Percentiles rank a stretch among this genome's conserved stretches.
Conservation (phyloP, 2,113 vertebrate species). For the Polypterus senegalus region DNA sequence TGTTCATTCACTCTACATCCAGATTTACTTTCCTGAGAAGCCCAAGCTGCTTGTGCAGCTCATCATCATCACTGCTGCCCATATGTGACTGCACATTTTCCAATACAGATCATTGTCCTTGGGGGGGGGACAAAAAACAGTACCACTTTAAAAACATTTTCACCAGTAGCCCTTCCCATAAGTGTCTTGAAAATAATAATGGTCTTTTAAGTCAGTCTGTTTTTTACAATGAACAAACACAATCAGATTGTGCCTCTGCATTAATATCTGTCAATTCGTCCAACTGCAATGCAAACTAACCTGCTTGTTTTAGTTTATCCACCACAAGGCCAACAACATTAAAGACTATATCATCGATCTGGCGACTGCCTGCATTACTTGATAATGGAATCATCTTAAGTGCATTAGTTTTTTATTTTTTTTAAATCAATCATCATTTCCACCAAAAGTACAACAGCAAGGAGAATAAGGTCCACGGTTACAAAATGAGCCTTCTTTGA, state of each 20-base stretch:
- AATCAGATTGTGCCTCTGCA: neutral
- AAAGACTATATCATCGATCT: constrained; percentile 1
- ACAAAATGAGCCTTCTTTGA: constrained; percentile 8
- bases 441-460: neutral
- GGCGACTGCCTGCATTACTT: neutral
- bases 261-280: constrained; percentile 2
- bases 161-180: too few relatives aligned
- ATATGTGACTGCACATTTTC: too few relatives aligned
- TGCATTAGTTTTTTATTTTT: neutral
- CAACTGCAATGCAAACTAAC: constrained; percentile 1
- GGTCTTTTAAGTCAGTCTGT: too few relatives aligned
- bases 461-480: constrained; percentile 9
- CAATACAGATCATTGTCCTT: too few relatives aligned
- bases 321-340: constrained; percentile 4
- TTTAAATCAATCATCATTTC: constrained; percentile 4
- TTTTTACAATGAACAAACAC: too few relatives aligned
- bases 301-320: neutral
- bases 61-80: too few relatives aligned
- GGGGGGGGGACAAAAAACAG: too few relatives aligned
- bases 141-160: too few relatives aligned
- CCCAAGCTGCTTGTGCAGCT: too few relatives aligned
- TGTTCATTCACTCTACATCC: too few relatives aligned
- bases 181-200: too few relatives aligned
- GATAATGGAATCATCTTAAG: constrained; percentile 1
- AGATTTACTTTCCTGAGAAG: too few relatives aligned